Percentiles rank a stretch among this genome's conserved stretches.
phyloP scores from a whole-genome alignment of 2,888 invertebrate genomes.

The Bugulina stolonifera region DNA sequence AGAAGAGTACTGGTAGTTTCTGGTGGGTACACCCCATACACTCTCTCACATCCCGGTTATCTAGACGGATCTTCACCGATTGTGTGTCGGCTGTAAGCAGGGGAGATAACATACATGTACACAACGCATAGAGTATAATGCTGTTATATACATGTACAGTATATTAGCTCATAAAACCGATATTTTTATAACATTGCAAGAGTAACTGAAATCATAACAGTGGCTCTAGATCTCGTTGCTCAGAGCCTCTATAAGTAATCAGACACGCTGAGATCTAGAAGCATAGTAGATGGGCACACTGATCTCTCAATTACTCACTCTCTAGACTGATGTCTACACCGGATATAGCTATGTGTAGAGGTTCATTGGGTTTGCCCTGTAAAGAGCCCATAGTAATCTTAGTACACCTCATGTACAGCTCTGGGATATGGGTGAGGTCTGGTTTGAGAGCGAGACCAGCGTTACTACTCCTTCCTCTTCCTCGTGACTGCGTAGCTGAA shows the following conservation, averaged over 20 bases:
- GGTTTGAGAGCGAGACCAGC: neutral
- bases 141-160: no score
- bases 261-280: no score
- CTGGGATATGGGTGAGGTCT: conserved; percentile 13
- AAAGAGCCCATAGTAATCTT: conserved; percentile 18
- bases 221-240: no score
- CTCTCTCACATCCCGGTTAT: conserved; percentile 22
- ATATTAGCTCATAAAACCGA: no score
- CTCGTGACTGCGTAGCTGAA: neutral
- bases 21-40: conserved; percentile 47
- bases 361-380: conserved; percentile 10
- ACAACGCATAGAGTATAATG: no score
- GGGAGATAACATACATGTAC: no score
- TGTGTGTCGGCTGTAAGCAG: conserved; percentile 14
- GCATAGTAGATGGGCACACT: no score
- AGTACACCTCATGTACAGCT: conserved; percentile 4
- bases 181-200: no score
- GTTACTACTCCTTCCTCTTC: neutral
- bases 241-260: no score
- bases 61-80: neutral
- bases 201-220: no score
- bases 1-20: conserved; percentile 70
- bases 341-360: conserved; percentile 8
- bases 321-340: conserved; percentile 23
- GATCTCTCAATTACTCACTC: conserved; percentile 6